Percentiles rank a stretch among this genome's conserved stretches.
Conservation (phyloP, 2,113 vertebrate genomes). For the Festucalex cinctus region DNA sequence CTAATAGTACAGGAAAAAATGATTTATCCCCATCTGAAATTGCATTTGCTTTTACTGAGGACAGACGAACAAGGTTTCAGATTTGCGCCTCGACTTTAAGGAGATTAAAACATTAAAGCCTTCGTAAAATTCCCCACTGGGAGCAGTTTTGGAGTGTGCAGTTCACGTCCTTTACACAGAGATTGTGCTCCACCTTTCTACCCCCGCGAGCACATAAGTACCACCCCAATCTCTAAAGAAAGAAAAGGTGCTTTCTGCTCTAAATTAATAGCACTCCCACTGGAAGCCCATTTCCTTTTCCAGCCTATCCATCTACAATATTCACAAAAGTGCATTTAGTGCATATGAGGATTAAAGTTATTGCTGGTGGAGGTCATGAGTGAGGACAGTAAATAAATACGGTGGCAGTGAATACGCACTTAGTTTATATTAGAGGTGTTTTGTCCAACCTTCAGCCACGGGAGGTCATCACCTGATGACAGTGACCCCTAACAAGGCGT, state of each 20-base stretch:
- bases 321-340: slow-evolving; percentile 50
- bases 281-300: slow-evolving; percentile 41
- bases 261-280: slow-evolving; percentile 45
- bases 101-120: slow-evolving; percentile 29
- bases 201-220: slow-evolving; percentile 5
- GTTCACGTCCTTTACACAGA: slow-evolving; percentile 29
- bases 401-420: slow-evolving; percentile 34
- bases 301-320: slow-evolving; percentile 17
- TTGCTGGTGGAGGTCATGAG: slow-evolving; percentile 25
- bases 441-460: slow-evolving; percentile 7
- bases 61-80: slow-evolving; percentile 9
- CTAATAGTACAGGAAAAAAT: neutral
- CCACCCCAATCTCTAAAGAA: slow-evolving; percentile 39
- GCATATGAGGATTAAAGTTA: slow-evolving; percentile 57
- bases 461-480: slow-evolving; percentile 19
- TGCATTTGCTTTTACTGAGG: slow-evolving; percentile 2
- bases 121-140: slow-evolving; percentile 25
- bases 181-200: slow-evolving; percentile 3
- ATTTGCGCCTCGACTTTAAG: slow-evolving; percentile 8
- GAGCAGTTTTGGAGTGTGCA: slow-evolving; percentile 29
- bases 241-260: slow-evolving; percentile 50
- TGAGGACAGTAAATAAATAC: slow-evolving; percentile 11
- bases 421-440: slow-evolving; percentile 21
- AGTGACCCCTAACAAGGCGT: slow-evolving; percentile 22
- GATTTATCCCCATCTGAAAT: slow-evolving; percentile 8